These are phyloP conservation scores for Taurulus bubalis DNA, from an alignment of 2,113 vertebrate species.

Conservation along the genomic window DNA sequence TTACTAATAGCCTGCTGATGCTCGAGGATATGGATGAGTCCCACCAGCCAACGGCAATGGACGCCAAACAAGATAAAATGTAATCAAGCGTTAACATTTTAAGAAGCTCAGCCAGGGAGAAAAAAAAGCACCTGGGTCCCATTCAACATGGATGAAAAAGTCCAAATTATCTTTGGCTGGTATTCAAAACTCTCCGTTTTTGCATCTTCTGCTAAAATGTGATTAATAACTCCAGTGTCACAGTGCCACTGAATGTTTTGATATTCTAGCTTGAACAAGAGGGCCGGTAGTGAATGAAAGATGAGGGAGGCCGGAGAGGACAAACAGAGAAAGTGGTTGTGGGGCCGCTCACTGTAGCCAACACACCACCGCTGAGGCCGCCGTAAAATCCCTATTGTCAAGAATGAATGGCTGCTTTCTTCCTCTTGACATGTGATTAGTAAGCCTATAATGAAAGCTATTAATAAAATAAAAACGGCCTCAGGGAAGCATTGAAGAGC, in stretches of 20 bases:
- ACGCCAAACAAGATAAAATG: slow-evolving; percentile 15
- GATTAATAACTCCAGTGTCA: slow-evolving; percentile 17
- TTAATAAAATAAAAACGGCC: slow-evolving; percentile 46
- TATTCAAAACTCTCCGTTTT: background rate
- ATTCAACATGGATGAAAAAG: slow-evolving; percentile 15
- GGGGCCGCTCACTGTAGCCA: slow-evolving; percentile 48
- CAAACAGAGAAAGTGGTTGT: slow-evolving; percentile 48
- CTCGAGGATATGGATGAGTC: slow-evolving; percentile 8
- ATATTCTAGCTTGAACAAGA: slow-evolving; percentile 18
- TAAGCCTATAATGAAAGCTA: slow-evolving; percentile 44
- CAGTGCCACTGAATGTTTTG: slow-evolving; percentile 14
- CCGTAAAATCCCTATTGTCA: slow-evolving; percentile 75
- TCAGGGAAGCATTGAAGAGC: slow-evolving; percentile 5
- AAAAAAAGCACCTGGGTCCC: background rate
- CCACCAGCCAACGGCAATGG: background rate
- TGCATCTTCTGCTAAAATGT: slow-evolving; percentile 12
- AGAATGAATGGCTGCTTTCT: slow-evolving; percentile 71
- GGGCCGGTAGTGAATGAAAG: slow-evolving; percentile 4
- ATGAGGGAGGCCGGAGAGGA: slow-evolving; percentile 28
- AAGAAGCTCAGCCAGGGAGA: slow-evolving; percentile 5
- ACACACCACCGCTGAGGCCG: slow-evolving; percentile 45
- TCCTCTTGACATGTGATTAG: slow-evolving; percentile 72
- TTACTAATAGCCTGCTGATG: slow-evolving; percentile 29
- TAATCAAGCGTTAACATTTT: slow-evolving; percentile 37
- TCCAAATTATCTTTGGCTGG: slow-evolving; percentile 5